Evolutionary conservation across 2,888 invertebrate genomes (phyloP), one percentile per base, ranked within the genome.

Genomic region (Acanthosepion lycidas): DNA sequence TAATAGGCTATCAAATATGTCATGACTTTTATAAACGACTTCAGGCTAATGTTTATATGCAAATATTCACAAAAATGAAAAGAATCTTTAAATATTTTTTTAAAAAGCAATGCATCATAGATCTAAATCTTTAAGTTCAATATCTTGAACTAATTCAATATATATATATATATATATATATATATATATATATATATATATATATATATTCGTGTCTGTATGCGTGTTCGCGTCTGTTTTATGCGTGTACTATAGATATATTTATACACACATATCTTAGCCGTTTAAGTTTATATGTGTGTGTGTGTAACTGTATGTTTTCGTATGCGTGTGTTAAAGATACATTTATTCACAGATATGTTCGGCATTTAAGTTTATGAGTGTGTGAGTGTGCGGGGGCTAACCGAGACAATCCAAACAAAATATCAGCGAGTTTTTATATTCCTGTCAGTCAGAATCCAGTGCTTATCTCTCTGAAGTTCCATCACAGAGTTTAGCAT

Each of bases 401-500:
- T 12, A 9, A 23, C 18, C 6, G n/a, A 78, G 15, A n/a, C 18
- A 78, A 5, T 15, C n/a, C 12, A 33, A 78, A 78, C n/a, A 12
- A 78, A n/a, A n/a, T 78, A n/a, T 78, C n/a, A n/a, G 78, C 78
- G 33, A 15, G n/a, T 78, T 33, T 42, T 78, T n/a, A 59, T 59
- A 23, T 18, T 78, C 18, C n/a, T 78, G 78, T 78, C 78, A n/a
- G n/a, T n/a, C n/a, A 78, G 9, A 78, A 15, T 15, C n/a, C 78
- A n/a, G 78, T n/a, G 78, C 78, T 78, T 78, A 78, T 78, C 78
- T 78, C n/a, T 78, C 78, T 12, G n/a, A n/a, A n/a, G 78, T 78
- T 78, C n/a, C n/a, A n/a, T 78, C 15, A n/a, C n/a, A 78, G 9
- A 78, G 78, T n/a, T 78, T 78, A 78, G 78, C n/a, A n/a, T n/a